Conservation (phyloP, 2,888 invertebrate species). For the Hoplodrina ambigua region DNA sequence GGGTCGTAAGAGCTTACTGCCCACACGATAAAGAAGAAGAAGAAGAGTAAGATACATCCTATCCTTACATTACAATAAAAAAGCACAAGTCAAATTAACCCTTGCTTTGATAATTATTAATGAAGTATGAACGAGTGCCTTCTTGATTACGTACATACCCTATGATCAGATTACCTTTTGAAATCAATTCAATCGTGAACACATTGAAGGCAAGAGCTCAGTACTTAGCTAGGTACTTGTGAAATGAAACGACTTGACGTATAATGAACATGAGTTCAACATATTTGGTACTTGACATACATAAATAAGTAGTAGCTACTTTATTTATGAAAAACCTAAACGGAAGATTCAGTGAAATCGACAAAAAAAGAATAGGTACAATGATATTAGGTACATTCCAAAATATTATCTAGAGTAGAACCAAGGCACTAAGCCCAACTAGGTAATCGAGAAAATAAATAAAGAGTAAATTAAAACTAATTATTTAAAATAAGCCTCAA, state of each 20-base stretch:
- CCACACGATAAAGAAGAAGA: too few relatives aligned
- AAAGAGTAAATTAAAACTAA: too few relatives aligned
- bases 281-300: neutral
- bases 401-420: too few relatives aligned
- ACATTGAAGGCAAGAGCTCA: conserved; percentile 6
- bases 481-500: too few relatives aligned
- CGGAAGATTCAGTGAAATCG: neutral
- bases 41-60: too few relatives aligned
- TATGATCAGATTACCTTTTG: conserved; percentile 33
- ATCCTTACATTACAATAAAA: neutral
- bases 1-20: too few relatives aligned
- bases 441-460: too few relatives aligned
- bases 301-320: neutral
- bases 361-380: too few relatives aligned
- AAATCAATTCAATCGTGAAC: conserved; percentile 42
- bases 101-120: conserved; percentile 24
- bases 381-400: too few relatives aligned
- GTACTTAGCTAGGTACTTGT: neutral
- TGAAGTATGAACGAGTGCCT: conserved; percentile 18
- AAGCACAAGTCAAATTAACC: neutral
- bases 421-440: too few relatives aligned
- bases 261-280: neutral
- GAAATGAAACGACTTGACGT: neutral
- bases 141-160: conserved; percentile 28
- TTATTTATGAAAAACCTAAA: neutral